Conservation (phyloP, 2,113 vertebrate species). For the pig (Sus scrofa) region T2T-Sscrofa CM000812.6:30833501-30834000, state of each 20-base stretch:
- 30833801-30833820: constrained; percentile 30
- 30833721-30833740: constrained; percentile 70
- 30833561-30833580: constrained; percentile 41
- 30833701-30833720: constrained; percentile 59
- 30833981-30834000: background rate
- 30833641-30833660: constrained; percentile 67
- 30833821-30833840: constrained; percentile 63
- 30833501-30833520: background rate
- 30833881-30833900: background rate
- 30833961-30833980: background rate
- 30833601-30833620: constrained; percentile 72
- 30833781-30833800: constrained; percentile 72
- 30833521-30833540: background rate
- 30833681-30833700: constrained; percentile 70
- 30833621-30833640: constrained; percentile 67
- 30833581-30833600: constrained; percentile 39
- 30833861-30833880: constrained; percentile 62
- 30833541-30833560: constrained; percentile 46
- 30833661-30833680: constrained; percentile 76
- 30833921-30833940: background rate
- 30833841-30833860: background rate
- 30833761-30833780: constrained; percentile 16
- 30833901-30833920: constrained; percentile 34
- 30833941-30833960: background rate
- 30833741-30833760: constrained; percentile 67